Evolutionary conservation across 2,888 invertebrate species (phyloP).

Genomic region (Eupithecia pulchellata): DNA sequence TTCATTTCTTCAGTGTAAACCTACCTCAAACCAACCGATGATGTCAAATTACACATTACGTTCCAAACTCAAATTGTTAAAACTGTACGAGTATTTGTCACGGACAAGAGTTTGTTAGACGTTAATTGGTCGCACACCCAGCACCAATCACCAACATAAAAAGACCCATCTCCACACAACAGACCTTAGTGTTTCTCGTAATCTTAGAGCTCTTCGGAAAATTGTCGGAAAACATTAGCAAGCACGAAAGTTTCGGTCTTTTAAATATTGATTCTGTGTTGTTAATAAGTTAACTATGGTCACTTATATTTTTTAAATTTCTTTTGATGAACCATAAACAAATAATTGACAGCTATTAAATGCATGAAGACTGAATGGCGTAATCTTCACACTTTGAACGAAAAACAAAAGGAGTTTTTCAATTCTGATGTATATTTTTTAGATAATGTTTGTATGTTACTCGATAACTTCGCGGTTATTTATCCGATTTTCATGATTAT

Average conservation of each 20-base stretch:
- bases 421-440: not conserved
- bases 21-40: slow-evolving; percentile 56
- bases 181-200: slow-evolving; percentile 11
- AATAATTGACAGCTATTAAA: slow-evolving; percentile 55
- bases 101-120: slow-evolving; percentile 79
- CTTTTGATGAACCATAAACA: slow-evolving; percentile 74
- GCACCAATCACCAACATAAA: slow-evolving; percentile 53
- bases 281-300: slow-evolving; percentile 76
- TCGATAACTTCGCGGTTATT: not conserved
- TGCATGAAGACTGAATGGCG: slow-evolving; percentile 16
- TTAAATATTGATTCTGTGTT: slow-evolving; percentile 74
- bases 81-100: slow-evolving; percentile 83
- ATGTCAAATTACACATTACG: slow-evolving; percentile 76
- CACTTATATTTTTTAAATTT: slow-evolving; percentile 68
- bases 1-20: slow-evolving; percentile 46
- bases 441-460: not conserved
- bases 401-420: not conserved
- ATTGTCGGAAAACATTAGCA: slow-evolving; percentile 46
- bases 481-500: not conserved
- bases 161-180: slow-evolving; percentile 38
- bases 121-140: slow-evolving; percentile 79
- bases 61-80: slow-evolving; percentile 80
- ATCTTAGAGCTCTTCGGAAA: slow-evolving; percentile 21
- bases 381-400: slow-evolving; percentile 24
- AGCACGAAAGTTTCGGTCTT: slow-evolving; percentile 68